Conservation (phyloP, 2,113 vertebrate genomes). For the Phalacrocorax carbo region DNA sequence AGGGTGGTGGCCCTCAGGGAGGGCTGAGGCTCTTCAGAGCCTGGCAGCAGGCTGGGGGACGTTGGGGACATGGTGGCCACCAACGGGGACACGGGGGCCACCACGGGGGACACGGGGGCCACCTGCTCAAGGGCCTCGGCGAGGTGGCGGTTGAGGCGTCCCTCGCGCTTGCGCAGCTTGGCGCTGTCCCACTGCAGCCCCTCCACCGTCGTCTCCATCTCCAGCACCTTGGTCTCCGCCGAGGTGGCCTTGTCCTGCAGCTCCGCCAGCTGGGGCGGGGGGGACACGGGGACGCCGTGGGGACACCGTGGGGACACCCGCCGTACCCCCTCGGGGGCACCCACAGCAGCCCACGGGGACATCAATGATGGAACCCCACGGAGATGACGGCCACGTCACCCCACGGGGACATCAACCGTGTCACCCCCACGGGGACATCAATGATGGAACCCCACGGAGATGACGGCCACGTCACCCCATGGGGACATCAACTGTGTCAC, state of each 20-base stretch:
- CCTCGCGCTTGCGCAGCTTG: conserved; percentile 90
- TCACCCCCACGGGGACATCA: too few relatives aligned
- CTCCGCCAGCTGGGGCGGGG: conserved; percentile 81
- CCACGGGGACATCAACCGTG: too few relatives aligned
- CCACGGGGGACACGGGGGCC: background rate
- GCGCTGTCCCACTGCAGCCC: conserved; percentile 95
- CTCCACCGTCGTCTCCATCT: conserved; percentile 92
- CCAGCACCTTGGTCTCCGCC: conserved; percentile 92
- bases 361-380: too few relatives aligned
- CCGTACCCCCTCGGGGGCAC: too few relatives aligned
- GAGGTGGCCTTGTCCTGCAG: conserved; percentile 91
- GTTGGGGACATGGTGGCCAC: too few relatives aligned
- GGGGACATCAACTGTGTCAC: too few relatives aligned
- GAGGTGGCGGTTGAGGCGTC: conserved; percentile 91
- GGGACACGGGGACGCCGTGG: too few relatives aligned
- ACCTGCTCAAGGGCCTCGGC: conserved; percentile 93
- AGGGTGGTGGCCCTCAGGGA: background rate
- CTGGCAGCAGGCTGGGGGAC: background rate
- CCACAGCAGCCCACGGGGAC: background rate
- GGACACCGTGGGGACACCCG: background rate
- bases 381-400: too few relatives aligned
- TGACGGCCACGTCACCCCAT: too few relatives aligned
- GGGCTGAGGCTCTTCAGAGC: background rate
- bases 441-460: too few relatives aligned
- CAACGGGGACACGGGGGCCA: background rate